Percentiles rank a stretch among this genome's conserved stretches.
Conservation (phyloP, 2,113 vertebrate species). For the Rhinichthys klamathensis region DNA sequence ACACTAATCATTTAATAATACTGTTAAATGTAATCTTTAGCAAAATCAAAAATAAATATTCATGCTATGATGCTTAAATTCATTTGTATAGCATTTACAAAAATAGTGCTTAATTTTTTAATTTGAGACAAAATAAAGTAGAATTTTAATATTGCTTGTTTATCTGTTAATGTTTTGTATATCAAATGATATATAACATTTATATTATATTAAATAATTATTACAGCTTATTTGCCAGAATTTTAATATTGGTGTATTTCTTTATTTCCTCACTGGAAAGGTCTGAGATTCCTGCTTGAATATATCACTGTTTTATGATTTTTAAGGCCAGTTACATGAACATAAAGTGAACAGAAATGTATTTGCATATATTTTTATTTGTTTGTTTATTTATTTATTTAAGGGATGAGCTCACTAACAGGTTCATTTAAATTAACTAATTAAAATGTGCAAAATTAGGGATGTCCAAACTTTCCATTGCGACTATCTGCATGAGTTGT, state of each 20-base stretch:
- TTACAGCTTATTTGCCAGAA: not conserved
- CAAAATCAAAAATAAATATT: too few species aligned
- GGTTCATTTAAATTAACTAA: not conserved
- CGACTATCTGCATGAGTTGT: slow-evolving; percentile 45
- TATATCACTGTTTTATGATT: not conserved
- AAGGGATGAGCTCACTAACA: not conserved
- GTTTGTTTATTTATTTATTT: too few species aligned
- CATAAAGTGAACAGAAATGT: too few species aligned
- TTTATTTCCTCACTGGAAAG: not conserved
- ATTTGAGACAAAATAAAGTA: too few species aligned
- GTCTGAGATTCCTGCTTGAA: not conserved
- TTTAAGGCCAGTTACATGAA: not conserved
- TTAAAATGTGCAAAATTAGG: not conserved
- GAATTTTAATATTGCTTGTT: too few species aligned
- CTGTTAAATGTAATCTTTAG: too few species aligned
- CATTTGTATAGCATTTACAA: too few species aligned
- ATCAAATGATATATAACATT: not conserved
- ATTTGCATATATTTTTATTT: too few species aligned
- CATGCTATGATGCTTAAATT: too few species aligned
- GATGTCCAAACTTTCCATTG: not conserved
- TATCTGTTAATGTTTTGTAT: too few species aligned
- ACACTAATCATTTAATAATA: too few species aligned
- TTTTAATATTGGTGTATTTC: not conserved
- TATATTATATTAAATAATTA: not conserved
- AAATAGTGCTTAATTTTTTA: too few species aligned